Base-by-base conservation (phyloP, 2,888 invertebrate species). In the Caenorhabditis afra region DNA sequence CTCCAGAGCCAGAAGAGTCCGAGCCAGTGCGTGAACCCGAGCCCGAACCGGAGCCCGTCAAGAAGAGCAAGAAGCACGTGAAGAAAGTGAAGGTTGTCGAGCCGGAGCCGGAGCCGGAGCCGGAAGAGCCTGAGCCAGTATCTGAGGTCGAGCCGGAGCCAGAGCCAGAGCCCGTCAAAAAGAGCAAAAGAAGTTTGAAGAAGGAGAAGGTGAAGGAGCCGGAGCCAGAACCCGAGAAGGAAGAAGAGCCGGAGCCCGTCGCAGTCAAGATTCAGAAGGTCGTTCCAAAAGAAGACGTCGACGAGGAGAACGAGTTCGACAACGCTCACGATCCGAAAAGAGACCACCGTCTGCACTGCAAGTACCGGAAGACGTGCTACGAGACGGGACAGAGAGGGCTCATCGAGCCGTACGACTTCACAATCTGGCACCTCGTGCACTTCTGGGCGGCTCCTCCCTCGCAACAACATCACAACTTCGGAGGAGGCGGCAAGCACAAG, bases 181-280 rank as follows among this genome's bases (percentile, higher is more conserved):
- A 52, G 22, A 44, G 14, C 37, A 52, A 35, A 3, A 61, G 45
- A 29, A 47, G 20, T 8, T 18, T 20, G 16, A 79, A 74, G 49
- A 55, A 78, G 58, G 59, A 74, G 49, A 55, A 78, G 58, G 59
- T 62, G 23, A 62, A 50, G 10, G 50, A 67, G 29, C 50, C 45
- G 20, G 70, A 70, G 22, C 84, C 57, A 68, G 55, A 75, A 76
- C 47, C 70, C 91, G 88, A 91, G 90, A 88, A 89, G 91, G 88
- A 61, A 44, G 29, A 22, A 65, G 47, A 66, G 11, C 20, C 37
- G 14, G 41, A 53, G 39, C 8, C 45, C 4, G n/a, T n/a, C n/a
- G n/a, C 47, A 20, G 47, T 39, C 1, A 47, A 55, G 10, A n/a
- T 47, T 18, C 20, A 39, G 7, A 57, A 67, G n/a, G 16, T 39